phyloP scores from a whole-genome alignment of 2,797 vertebrate genomes.

The Bufotes viridis region DNA sequence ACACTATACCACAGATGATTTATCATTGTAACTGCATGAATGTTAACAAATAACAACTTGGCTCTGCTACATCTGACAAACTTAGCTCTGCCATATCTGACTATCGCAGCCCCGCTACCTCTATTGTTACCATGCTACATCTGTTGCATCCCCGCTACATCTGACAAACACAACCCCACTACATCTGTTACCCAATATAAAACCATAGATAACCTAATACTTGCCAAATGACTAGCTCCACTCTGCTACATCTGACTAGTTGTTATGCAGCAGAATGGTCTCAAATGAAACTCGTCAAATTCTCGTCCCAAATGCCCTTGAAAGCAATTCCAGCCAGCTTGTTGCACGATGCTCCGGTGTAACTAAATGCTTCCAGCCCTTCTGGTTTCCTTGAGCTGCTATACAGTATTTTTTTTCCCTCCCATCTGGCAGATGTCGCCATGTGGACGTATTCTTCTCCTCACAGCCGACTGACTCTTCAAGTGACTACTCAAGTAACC shows the following conservation, averaged over 20 bases:
- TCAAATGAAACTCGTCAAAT: neutral
- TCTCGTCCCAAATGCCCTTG: conserved; percentile 28
- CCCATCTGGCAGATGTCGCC: conserved; percentile 31
- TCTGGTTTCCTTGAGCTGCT: neutral
- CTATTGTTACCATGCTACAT: no score
- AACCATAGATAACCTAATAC: neutral
- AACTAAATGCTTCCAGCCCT: conserved; percentile 12
- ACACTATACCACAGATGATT: neutral
- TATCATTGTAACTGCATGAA: neutral
- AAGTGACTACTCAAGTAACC: neutral
- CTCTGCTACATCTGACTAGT: neutral
- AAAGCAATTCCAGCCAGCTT: neutral
- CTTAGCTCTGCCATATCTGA: neutral
- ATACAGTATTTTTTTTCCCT: neutral
- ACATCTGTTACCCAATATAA: neutral
- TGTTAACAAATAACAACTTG: neutral
- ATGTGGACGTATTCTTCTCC: neutral
- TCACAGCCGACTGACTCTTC: conserved; percentile 31
- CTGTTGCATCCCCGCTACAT: neutral
- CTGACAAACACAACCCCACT: no score
- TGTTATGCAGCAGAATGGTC: no score
- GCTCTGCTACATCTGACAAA: neutral
- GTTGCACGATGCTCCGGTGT: neutral
- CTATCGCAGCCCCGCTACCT: neutral
- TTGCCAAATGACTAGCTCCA: neutral